These are phyloP conservation scores for Phenganax subtilis DNA, from an alignment of 92 coral and sea anemone species.

Conservation along the genomic window DNA sequence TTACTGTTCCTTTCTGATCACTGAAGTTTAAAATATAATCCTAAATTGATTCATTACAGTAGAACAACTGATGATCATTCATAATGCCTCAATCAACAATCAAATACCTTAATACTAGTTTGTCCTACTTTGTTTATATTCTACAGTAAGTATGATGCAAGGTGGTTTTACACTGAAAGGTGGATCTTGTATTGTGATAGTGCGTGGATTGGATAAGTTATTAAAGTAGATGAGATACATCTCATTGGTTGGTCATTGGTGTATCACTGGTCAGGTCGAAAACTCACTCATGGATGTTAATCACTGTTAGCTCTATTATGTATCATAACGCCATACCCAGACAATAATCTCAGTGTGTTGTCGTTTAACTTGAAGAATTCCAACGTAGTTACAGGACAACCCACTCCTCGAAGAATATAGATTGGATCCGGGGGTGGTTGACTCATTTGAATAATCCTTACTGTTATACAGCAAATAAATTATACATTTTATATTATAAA, in stretches of 20 bases:
- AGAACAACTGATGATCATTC: background rate
- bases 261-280: too few relatives aligned
- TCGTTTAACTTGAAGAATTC: conserved; percentile 57
- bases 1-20: conserved; percentile 69
- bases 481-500: background rate
- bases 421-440: conserved; percentile 80
- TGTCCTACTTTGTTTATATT: too few relatives aligned
- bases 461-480: background rate
- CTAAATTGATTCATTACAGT: background rate
- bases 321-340: conserved; percentile 57
- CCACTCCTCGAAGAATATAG: conserved; percentile 75
- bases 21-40: conserved; percentile 27
- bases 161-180: too few relatives aligned
- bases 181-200: too few relatives aligned
- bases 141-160: too few relatives aligned
- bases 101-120: too few relatives aligned
- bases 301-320: background rate
- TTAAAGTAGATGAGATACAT: too few relatives aligned
- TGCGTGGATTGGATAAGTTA: too few relatives aligned
- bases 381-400: conserved; percentile 57
- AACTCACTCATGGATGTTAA: background rate
- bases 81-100: too few relatives aligned
- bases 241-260: too few relatives aligned
- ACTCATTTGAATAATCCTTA: background rate
- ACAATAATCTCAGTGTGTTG: conserved; percentile 53